Evolutionary conservation across 2,797 vertebrate genomes (phyloP), one percentile per base, ranked within the genome.

Genomic region (Clarias pachynema): DNA sequence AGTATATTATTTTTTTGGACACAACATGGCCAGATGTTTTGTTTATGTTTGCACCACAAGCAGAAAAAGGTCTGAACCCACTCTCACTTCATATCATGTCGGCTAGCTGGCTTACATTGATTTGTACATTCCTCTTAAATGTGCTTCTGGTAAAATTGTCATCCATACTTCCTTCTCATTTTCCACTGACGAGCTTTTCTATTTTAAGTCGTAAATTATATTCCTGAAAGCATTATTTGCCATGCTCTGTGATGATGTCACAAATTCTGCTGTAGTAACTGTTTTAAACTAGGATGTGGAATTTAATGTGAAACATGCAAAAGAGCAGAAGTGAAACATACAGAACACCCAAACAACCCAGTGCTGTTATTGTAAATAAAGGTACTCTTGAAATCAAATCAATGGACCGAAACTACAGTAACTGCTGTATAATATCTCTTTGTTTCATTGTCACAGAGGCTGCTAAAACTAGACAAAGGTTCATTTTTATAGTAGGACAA

Each of bases 401-500:
- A 40, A 24, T 79, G 24, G 24, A 18, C 24, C 2, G 24, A 14
- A 79, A 31, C 40, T 15, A 40, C 37, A 40, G 6, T 7, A 53
- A 53, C 16, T 53, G 16, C 3, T 66, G 79, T 80, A 20, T 29
- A 80, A 81, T 53, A 53, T 68, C 9, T 81, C 18, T 49, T 29
- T 66, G 53, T 80, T 40, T 44, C 5, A 44, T 26, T 79, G 24
- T 62, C 15, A 65, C 15, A 63, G 24, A 66, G 8, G 16, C 57
- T 79, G 59, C 34, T 80, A 29, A 65, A 29, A 65, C 34, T 24
- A n/a, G 1, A 65, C n/a, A 26, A 66, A 53, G 5, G 4, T 57
- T 82, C 1, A 24, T 75, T 75, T 49, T 44, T 60, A 57, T 65
- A 15, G 49, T 57, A 56, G 60, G 56, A 74, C 79, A 85, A 74